Base-by-base conservation (phyloP, 2,113 vertebrate species). In the Triplophysa dalaica region DNA sequence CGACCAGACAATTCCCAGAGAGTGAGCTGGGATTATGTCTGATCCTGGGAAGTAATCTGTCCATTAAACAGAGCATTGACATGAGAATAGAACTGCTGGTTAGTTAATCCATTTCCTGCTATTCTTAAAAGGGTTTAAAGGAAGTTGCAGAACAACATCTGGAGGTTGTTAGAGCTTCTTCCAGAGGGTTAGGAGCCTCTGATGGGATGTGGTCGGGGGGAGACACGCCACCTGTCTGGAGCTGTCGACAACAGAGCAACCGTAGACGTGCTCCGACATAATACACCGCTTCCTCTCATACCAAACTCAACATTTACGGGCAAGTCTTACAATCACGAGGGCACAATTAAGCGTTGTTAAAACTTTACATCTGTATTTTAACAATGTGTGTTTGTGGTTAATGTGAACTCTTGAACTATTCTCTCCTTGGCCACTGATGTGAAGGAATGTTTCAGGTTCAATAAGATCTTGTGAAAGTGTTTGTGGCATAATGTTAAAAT, bases 31-130 rank as follows among this genome's bases (percentile, higher is more conserved):
- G 62, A 81, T 81, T 81, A 84, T 58, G 56, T 5, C 4, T 45
- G 58, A 60, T 73, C 54, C 74, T 84, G 60, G 75, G 33, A 74
- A 81, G 48, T 75, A 78, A 75, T 84, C 79, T 70, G 52, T 58
- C 54, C 60, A 41, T 63, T 58, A 6, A 54, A 45, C 54, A 61
- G 45, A 77, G 24, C 82, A 77, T 74, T 41, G 22, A 33, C 75
- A 81, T 81, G 65, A 48, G 64, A 81, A 79, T 60, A 8, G 41
- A 68, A 38, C 75, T 65, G 64, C 75, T 65, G 48, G 64, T 74
- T 68, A 54, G 58, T 65, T 84, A 81, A 81, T 52, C 75, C 64
- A 54, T 84, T 84, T 84, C 79, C 79, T 79, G 54, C 69, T 66
- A n/a, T 78, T 81, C 33, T 41, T 60, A 73, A 67, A 43, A 33